A percentile compares a stretch with the other conserved stretches of the same genome.
phyloP scores from a whole-genome alignment of 2,888 invertebrate genomes.

The Ditylenchus weischeri region DNA sequence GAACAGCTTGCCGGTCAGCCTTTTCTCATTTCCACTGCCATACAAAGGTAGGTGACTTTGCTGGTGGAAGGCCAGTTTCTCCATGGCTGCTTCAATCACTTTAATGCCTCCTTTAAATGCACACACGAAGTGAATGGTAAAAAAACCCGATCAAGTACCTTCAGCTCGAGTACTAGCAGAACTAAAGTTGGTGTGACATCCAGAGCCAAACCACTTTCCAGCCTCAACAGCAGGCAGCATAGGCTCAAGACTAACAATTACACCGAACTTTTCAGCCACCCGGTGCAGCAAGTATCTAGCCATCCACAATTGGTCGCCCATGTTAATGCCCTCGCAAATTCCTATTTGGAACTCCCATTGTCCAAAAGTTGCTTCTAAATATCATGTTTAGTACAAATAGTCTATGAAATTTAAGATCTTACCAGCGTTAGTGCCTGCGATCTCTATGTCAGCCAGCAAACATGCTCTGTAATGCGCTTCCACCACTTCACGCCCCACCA shows the following conservation, averaged over 20 bases:
- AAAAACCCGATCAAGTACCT: neutral
- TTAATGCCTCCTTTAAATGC: constrained; percentile 11
- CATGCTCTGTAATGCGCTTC: constrained; percentile 88
- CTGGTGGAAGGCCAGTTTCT: constrained; percentile 85
- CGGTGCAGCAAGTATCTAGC: constrained; percentile 63
- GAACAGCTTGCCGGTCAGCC: constrained; percentile 82
- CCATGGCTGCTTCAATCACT: constrained; percentile 70
- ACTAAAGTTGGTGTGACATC: constrained; percentile 93
- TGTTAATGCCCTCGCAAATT: constrained; percentile 60
- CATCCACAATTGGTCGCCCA: constrained; percentile 64
- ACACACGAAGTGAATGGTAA: neutral
- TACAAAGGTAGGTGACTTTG: constrained; percentile 73
- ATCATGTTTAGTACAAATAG: no score
- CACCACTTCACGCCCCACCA: constrained; percentile 89
- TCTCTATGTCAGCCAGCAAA: constrained; percentile 85
- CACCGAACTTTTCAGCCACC: constrained; percentile 64
- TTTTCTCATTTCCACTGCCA: constrained; percentile 87
- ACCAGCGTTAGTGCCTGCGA: constrained; percentile 83
- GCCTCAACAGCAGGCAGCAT: constrained; percentile 57
- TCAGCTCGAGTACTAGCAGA: constrained; percentile 81
- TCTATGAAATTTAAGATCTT: no score
- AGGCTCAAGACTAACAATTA: constrained; percentile 62
- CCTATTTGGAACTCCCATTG: constrained; percentile 66
- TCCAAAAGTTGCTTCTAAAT: constrained; percentile 86
- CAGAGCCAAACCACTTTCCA: constrained; percentile 91